Conservation (phyloP, 2,888 invertebrate genomes). For the Hirtodrosophila cameraria region DNA sequence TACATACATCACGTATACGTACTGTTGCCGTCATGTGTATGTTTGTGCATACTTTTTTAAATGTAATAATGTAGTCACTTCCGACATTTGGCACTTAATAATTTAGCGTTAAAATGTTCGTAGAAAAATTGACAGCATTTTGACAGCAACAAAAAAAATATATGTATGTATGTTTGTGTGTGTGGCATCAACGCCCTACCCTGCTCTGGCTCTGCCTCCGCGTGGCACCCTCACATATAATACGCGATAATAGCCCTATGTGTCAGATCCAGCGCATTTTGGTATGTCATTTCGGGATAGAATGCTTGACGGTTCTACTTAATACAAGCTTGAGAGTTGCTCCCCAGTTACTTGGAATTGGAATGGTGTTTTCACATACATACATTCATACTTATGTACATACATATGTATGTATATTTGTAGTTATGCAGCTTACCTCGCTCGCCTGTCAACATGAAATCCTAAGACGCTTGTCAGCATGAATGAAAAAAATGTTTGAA, state of each 20-base stretch:
- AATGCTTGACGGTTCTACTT: conserved; percentile 53
- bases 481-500: conserved; percentile 43
- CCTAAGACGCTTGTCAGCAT: conserved; percentile 54
- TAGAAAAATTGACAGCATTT: conserved; percentile 74
- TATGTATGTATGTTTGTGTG: too few relatives aligned
- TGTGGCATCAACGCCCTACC: conserved; percentile 21
- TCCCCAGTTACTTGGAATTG: conserved; percentile 6
- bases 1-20: too few relatives aligned
- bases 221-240: conserved; percentile 28
- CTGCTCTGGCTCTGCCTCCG: conserved; percentile 18
- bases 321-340: conserved; percentile 32
- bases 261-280: conserved; percentile 51
- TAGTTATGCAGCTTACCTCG: conserved; percentile 50
- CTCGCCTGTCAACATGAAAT: conserved; percentile 58
- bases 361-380: conserved; percentile 9
- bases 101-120: conserved; percentile 65
- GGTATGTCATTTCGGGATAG: conserved; percentile 52
- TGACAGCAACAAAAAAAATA: conserved; percentile 44
- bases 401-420: conserved; percentile 27
- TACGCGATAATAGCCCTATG: conserved; percentile 17
- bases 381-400: conserved; percentile 1
- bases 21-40: neutral
- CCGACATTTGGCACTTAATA: conserved; percentile 64
- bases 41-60: conserved; percentile 7
- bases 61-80: conserved; percentile 47